Percentiles rank a stretch among this genome's conserved stretches.
Evolutionary conservation across 1,140 invertebrate species (phyloP).

Genomic region (Diachasmimorpha longicaudata): DNA sequence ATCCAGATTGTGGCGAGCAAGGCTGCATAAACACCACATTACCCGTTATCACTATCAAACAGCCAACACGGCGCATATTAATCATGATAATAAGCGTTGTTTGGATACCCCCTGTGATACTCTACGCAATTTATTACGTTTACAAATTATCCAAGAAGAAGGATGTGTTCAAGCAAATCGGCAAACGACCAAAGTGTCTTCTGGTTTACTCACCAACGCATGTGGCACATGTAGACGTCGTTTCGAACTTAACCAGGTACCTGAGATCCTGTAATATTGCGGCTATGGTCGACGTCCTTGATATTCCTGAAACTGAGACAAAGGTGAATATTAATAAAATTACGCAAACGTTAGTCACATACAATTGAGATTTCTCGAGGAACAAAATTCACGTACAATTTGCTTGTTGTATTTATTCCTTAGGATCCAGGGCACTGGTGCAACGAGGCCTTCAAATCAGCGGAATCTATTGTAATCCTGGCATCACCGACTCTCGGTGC

Average conservation of each 20-base stretch:
- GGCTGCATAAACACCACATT: constrained; percentile 53
- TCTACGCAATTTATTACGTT: constrained; percentile 48
- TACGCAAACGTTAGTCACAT: too few relatives aligned
- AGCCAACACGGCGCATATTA: constrained; percentile 43
- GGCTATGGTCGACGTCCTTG: constrained; percentile 53
- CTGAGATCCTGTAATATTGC: constrained; percentile 51
- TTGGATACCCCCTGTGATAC: constrained; percentile 55
- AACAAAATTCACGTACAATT: too few relatives aligned
- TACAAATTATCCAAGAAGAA: constrained; percentile 51
- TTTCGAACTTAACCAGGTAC: constrained; percentile 49
- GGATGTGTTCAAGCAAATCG: constrained; percentile 28
- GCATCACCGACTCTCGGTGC: constrained; percentile 46
- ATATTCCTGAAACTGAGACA: constrained; percentile 44
- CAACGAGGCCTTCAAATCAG: constrained; percentile 48
- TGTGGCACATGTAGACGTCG: constrained; percentile 49
- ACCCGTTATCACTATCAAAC: constrained; percentile 49
- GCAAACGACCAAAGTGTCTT: constrained; percentile 46
- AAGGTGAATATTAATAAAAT: constrained; percentile 38
- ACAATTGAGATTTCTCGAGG: too few relatives aligned
- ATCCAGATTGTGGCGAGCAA: constrained; percentile 43
- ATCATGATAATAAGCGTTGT: constrained; percentile 59
- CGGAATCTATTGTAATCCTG: constrained; percentile 50
- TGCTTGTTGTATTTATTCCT: too few relatives aligned
- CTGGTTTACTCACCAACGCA: constrained; percentile 53
- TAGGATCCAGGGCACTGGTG: constrained; percentile 56